Conservation (phyloP, 2,888 invertebrate genomes). For the Coenonympha glycerion region DNA sequence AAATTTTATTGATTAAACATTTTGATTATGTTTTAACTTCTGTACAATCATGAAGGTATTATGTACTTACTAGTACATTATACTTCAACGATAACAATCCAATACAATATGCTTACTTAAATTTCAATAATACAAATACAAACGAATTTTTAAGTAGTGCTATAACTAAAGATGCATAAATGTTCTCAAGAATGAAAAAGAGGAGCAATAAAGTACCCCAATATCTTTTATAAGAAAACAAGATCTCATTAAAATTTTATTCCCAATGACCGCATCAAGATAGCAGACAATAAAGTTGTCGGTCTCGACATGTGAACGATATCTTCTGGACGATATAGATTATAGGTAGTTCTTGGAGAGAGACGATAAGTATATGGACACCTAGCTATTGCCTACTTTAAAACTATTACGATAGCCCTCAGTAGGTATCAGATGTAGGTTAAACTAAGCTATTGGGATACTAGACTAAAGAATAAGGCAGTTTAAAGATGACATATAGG, state of each 20-base stretch:
- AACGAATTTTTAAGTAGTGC: slow-evolving; percentile 12
- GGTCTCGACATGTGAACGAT: slow-evolving; percentile 8
- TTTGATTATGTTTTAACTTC: too few species aligned
- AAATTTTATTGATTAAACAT: too few species aligned
- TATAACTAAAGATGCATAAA: slow-evolving; percentile 17
- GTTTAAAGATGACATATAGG: too few species aligned
- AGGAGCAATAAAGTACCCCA: slow-evolving; percentile 19
- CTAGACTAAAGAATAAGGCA: too few species aligned
- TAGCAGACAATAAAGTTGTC: slow-evolving; percentile 31
- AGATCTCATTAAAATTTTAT: slow-evolving; percentile 35
- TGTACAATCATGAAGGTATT: too few species aligned
- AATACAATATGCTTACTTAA: too few species aligned
- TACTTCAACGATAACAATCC: too few species aligned
- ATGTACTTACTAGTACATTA: too few species aligned
- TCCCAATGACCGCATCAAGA: slow-evolving; percentile 26
- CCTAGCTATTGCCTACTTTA: neutral
- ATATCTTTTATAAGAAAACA: slow-evolving; percentile 31
- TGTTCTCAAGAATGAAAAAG: slow-evolving; percentile 19
- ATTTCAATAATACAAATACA: too few species aligned
- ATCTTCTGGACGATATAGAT: neutral
- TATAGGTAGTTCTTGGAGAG: neutral
- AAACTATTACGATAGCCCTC: too few species aligned
- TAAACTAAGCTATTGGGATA: too few species aligned
- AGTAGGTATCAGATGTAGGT: too few species aligned
- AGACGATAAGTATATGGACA: neutral